Evolutionary conservation across 2,888 invertebrate species (phyloP).

Genomic region (Lycaena phlaeas): DNA sequence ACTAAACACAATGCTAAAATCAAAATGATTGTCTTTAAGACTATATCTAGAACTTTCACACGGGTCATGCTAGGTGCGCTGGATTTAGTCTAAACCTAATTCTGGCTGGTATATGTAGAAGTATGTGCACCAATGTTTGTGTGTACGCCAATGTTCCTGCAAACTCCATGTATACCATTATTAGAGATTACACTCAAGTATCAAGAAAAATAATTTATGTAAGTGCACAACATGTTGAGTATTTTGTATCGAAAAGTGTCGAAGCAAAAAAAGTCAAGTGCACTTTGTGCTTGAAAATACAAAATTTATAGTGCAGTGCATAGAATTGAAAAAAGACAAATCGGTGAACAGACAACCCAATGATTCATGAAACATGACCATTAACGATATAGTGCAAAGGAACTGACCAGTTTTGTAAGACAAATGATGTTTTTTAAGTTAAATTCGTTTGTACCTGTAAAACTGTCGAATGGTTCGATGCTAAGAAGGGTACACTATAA

Average conservation of each 20-base stretch:
- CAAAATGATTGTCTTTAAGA: neutral
- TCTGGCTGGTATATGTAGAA: conserved; percentile 71
- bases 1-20: conserved; percentile 4
- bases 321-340: conserved; percentile 57
- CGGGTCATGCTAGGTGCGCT: conserved; percentile 51
- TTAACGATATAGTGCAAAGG: conserved; percentile 33
- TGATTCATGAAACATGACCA: conserved; percentile 43
- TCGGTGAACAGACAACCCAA: conserved; percentile 38
- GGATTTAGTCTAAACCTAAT: conserved; percentile 34
- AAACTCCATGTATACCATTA: too few species aligned
- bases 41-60: conserved; percentile 18
- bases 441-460: neutral
- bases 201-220: conserved; percentile 40
- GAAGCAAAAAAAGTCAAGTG: conserved; percentile 45
- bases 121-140: conserved; percentile 66
- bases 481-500: conserved; percentile 1
- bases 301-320: conserved; percentile 67
- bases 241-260: conserved; percentile 41
- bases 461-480: neutral
- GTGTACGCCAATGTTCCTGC: conserved; percentile 31
- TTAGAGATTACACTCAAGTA: too few species aligned
- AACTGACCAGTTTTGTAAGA: conserved; percentile 25
- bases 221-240: conserved; percentile 44
- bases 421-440: neutral
- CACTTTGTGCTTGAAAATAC: conserved; percentile 56